Base-by-base conservation (phyloP, 2,113 vertebrate genomes). In the Chaetodon trifascialis region DNA sequence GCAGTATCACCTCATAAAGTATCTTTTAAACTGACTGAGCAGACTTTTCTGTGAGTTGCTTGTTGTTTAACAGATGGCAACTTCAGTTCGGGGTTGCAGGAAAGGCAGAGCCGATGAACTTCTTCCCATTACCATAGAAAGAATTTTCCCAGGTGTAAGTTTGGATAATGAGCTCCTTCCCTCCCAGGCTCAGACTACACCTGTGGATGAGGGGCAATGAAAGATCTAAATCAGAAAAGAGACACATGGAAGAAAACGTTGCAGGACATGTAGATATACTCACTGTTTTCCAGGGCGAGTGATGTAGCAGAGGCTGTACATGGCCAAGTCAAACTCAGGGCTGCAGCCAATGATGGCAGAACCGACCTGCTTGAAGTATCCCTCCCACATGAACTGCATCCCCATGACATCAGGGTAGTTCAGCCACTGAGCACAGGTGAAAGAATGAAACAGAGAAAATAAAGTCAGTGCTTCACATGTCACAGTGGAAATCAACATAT, bases 301-400 rank as follows among this genome's bases (percentile, higher is more conserved):
- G 4, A 99, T 96, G 94, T 97, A 99, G 93, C 97, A 99, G 63
- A 99, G 84, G 0, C 95, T 95, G 90, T 98, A 99, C 4, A 99
- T 70, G 0, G 96, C 97, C 11, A 99, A 95, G 78, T 99, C 98
- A 8, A 99, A 99, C 80, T 99, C 98, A 0, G 98, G 98, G 88
- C 98, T 99, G 92, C 80, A 95, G 91, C 98, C 98, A 0, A 99
- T 97, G 90, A 99, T 93, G 0, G 96, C 94, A 0, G 97, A 96
- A 2, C 97, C 97, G 8, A 99, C 95, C 92, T 98, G 94, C 80
- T 99, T 99, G 85, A 88, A 96, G 89, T 96, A 98, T 6, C 97
- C 97, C 0, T 98, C 96, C 98, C 98, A 99, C 52, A 69, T 92
- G 90, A 99, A 99, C 95, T 99, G 98, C 92, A 98, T 94, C 2